Evolutionary conservation across 2,797 vertebrate genomes (phyloP), one percentile per base, ranked within the genome.

Genomic region (Luscinia luscinia): DNA sequence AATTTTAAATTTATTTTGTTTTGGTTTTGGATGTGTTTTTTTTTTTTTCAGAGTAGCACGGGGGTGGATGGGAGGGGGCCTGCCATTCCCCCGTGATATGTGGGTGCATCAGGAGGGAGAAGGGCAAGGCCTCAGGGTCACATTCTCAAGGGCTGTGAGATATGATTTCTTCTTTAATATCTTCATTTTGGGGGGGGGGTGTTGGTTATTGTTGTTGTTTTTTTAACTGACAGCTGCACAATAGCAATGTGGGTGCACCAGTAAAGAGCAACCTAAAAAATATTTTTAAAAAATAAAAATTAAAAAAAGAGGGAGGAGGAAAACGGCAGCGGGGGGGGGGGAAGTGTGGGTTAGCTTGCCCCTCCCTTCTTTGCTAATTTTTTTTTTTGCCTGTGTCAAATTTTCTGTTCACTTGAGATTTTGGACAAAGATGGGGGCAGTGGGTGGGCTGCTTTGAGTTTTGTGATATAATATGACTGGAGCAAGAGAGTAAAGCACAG

Each of bases 391-490:
- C 55, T 55, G 26, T 80, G 94, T 90, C 87, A 79, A 55, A 77
- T 94, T 94, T 96, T 89, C 75, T 79, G 46, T 94, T 97, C 96
- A 94, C 92, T 96, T 95, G 93, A 63, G 84, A 92, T 91, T 93
- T 52, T 88, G 97, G 96, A 96, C 97, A 96, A 97, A 97, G 97
- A 75, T 15, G 11, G 94, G 97, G 96, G 90, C 89, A 91, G 96
- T 92, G 96, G 96, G 97, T 96, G 97, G 97, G 93, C 95, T 89
- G 77, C 95, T 92, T 89, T 67, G 89, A 97, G 95, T 96, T 96
- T 92, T 93, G 93, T 96, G 58, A 85, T 88, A 95, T 94, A 84
- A 93, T 86, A 30, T 14, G 94, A 91, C 89, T 81, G 69, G 82
- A 83, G 43, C 43, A 80, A 96, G 78, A 40, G 89, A 90, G 96